Evolutionary conservation across 2,797 vertebrate species (phyloP), one percentile per base, ranked within the genome.

Genomic region (Lindbergichthys nudifrons): DNA sequence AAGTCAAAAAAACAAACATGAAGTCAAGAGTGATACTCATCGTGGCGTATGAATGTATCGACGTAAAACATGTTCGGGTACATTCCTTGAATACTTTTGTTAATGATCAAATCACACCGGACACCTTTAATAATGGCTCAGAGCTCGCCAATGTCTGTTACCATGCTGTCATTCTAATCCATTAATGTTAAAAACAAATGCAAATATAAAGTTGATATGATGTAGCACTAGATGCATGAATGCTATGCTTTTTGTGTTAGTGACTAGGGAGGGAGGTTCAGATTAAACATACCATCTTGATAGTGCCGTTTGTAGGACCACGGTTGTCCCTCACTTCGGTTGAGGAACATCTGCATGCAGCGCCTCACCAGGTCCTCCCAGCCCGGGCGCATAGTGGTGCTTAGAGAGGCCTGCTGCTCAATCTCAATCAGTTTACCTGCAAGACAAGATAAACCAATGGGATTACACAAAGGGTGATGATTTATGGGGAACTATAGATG

Each of bases 391-490:
- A 99, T 99, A 3, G 97, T 97, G 65, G 96, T 96, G 70, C 97
- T 94, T 70, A 99, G 91, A 18, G 97, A 95, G 86, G 94, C 96
- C 61, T 95, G 94, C 70, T 97, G 97, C 82, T 99, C 98, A 16
- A 99, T 98, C 90, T 97, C 97, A 77, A 99, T 96, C 73, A 99
- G 96, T 74, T 99, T 99, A 81, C 98, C 98, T 99, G 83, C 57
- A 69, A 90, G 0, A 47, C 26, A 69, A 70, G 36, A 72, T 3
- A 3, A 69, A 4, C 32, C 72, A 14, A 48, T 19, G 2, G 7
- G 16, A 39, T 78, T 36, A 70, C 32, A 58, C 10, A 47, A 30
- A 36, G 2, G 6, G 3, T 15, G 23, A 59, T 15, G n/a, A 26
- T 3, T 18, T 8, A 3, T 46, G 3, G 2, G 43, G 50, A 59